phyloP scores from a whole-genome alignment of 1,140 invertebrate genomes.

The Melipona quadrifasciata region DNA sequence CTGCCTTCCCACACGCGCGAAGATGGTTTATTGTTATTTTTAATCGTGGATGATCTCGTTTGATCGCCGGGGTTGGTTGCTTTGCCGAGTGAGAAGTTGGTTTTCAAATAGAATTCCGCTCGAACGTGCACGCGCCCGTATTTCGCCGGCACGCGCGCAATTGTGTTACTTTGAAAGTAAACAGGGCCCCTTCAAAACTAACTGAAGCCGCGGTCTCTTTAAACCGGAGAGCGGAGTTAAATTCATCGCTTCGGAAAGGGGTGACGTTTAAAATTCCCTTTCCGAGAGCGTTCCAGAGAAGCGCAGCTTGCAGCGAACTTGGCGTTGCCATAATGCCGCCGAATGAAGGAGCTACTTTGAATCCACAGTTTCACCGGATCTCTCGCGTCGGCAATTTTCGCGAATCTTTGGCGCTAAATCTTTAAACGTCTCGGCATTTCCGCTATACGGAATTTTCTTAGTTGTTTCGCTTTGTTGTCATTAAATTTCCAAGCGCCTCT shows the following conservation, averaged over 20 bases:
- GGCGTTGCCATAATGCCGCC: neutral
- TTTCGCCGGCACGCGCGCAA: neutral
- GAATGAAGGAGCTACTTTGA: neutral
- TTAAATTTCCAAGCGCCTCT: no score
- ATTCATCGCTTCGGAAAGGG: neutral
- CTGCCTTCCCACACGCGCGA: neutral
- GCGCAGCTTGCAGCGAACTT: neutral
- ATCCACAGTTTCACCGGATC: no score
- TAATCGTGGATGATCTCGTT: neutral
- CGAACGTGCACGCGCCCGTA: neutral
- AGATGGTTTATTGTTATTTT: neutral
- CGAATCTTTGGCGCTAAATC: no score
- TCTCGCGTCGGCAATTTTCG: no score
- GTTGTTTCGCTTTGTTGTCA: no score
- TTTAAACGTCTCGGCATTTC: no score
- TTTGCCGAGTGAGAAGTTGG: neutral
- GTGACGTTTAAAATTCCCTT: slow-evolving; percentile 16
- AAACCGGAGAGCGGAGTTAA: neutral
- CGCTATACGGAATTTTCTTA: no score
- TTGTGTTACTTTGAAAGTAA: slow-evolving; percentile 30
- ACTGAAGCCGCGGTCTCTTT: neutral
- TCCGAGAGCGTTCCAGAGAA: neutral
- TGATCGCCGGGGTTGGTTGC: neutral
- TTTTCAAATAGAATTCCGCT: slow-evolving; percentile 3
- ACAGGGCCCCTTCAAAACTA: neutral